Evolutionary conservation across 2,888 invertebrate genomes (phyloP), one percentile per base, ranked within the genome.

Genomic region (Clanis bilineata): DNA sequence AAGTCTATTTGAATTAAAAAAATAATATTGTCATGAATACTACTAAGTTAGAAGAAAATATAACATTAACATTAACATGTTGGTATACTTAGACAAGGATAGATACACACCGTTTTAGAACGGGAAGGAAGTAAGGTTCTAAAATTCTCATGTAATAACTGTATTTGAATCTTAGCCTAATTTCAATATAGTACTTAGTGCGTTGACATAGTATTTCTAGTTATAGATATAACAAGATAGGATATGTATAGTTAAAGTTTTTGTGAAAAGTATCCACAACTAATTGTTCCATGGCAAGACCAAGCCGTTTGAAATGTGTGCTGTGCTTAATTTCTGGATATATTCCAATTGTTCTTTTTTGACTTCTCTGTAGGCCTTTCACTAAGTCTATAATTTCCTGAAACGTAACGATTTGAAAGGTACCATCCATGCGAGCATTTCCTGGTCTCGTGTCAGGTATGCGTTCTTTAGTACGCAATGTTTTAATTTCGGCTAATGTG

Each of bases 271-370:
- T 78, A 28, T 85, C 77, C 0, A 90, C 86, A 5, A 89, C 66
- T 2, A 76, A 71, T 44, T 69, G 64, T 62, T 91, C 90, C 83
- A 91, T 83, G 1, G 85, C 71, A 25, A 91, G 67, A 12, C 85
- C 86, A 9, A 87, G 62, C 1, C 62, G 67, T 59, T 80, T 73
- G 60, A 90, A 91, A 64, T 90, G 83, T 0, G 81, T 80, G 54
- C 83, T 80, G 63, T 88, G 85, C 65, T 91, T 91, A 12, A 90
- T 81, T 80, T 91, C 91, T 3, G 90, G 90, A 61, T 88, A 90
- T 57, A 91, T 79, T 7, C 91, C 90, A 12, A 91, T 86, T 18
- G 71, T 68, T 56, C 87, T 80, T 54, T 74, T 76, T 71, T 84
- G 83, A 67, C 88, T 88, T 0, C 66, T 63, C 73, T 90, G 75